phyloP scores from a whole-genome alignment of 2,797 vertebrate genomes.

The Cirrhinus mrigala region DNA sequence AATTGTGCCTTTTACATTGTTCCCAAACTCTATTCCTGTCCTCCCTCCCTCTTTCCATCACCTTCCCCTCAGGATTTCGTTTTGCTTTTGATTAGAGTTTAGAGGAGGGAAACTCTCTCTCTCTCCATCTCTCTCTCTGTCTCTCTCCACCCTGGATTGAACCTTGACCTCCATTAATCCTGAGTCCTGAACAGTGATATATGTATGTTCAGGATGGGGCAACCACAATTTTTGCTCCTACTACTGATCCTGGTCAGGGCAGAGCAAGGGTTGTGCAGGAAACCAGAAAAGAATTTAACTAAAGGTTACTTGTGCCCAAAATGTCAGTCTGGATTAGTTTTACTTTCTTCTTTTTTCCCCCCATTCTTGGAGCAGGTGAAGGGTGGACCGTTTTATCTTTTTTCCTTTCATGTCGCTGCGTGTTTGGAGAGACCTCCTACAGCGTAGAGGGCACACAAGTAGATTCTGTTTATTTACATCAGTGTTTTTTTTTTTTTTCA shows the following conservation, averaged over 20 bases:
- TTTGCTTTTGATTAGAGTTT: constrained; percentile 43
- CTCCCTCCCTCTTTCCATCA: constrained; percentile 43
- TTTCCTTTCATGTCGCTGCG: constrained; percentile 31
- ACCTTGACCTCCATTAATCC: constrained; percentile 55
- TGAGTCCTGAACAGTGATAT: constrained; percentile 6
- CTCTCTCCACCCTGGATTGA: constrained; percentile 37
- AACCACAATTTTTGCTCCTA: neutral
- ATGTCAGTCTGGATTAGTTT: constrained; percentile 45
- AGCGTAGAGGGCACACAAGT: constrained; percentile 22
- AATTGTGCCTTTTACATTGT: constrained; percentile 37
- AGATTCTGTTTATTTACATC: constrained; percentile 51
- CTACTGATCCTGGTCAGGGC: neutral
- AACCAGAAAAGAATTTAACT: neutral
- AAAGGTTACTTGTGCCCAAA: constrained; percentile 47
- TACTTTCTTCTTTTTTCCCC: neutral
- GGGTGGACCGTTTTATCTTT: constrained; percentile 39
- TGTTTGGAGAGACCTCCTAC: constrained; percentile 42
- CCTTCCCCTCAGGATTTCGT: constrained; percentile 40
- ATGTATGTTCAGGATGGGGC: constrained; percentile 23
- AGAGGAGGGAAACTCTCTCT: constrained; percentile 33
- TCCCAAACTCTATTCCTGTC: constrained; percentile 25
- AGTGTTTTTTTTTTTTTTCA: constrained; percentile 23
- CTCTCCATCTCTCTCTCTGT: neutral
- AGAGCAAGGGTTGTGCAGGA: constrained; percentile 16
- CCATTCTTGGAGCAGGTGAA: constrained; percentile 13